Conservation (phyloP, 2,797 vertebrate genomes). For the Girardinus metallicus region DNA sequence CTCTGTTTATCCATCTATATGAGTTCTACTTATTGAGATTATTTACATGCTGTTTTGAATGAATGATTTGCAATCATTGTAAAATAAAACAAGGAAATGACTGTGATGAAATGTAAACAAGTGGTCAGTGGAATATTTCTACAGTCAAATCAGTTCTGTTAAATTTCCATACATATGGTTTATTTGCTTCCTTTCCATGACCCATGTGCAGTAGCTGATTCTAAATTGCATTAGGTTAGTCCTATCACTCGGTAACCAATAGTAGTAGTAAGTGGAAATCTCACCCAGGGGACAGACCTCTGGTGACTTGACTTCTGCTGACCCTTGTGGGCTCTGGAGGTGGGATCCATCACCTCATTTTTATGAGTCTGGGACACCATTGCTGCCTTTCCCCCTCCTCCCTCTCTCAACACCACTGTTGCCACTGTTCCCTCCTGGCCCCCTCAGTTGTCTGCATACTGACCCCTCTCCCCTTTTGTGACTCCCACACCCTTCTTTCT, state of each 20-base stretch:
- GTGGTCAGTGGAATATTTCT: slow-evolving; percentile 16
- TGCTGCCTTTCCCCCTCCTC: slow-evolving; percentile 13
- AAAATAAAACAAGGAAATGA: slow-evolving; percentile 9
- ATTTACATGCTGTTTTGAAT: slow-evolving; percentile 15
- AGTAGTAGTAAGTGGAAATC: slow-evolving; percentile 9
- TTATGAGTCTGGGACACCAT: slow-evolving; percentile 46
- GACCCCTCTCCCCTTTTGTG: slow-evolving; percentile 43
- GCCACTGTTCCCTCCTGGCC: not conserved
- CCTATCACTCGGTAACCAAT: slow-evolving; percentile 34
- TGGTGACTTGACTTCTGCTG: slow-evolving; percentile 9
- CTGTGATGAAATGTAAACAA: slow-evolving; percentile 9
- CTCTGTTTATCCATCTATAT: slow-evolving; percentile 2
- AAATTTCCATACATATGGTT: slow-evolving; percentile 53
- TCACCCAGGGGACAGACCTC: slow-evolving; percentile 11
- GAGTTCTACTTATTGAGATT: not conserved
- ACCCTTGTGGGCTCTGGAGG: slow-evolving; percentile 34
- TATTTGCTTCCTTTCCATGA: slow-evolving; percentile 36
- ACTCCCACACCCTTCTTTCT: slow-evolving; percentile 50
- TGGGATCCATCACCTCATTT: slow-evolving; percentile 43
- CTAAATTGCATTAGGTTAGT: slow-evolving; percentile 12
- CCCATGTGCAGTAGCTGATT: slow-evolving; percentile 17
- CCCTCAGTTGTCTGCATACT: slow-evolving; percentile 28
- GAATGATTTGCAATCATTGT: fast-evolving
- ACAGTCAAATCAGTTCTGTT: slow-evolving; percentile 55
- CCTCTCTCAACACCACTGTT: not conserved